Evolutionary conservation across 1,140 invertebrate genomes (phyloP).

Genomic region (fruit fly (Drosophila melanogaster)): Release_6_plus_ISO1_MT NT_033777.3:23275501-23276000

Average conservation of each 20-base stretch:
- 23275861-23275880: conserved; percentile 68
- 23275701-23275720: conserved; percentile 4
- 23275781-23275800: conserved; percentile 9
- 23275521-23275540: conserved; percentile 16
- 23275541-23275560: neutral
- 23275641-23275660: no score
- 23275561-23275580: neutral
- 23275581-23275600: neutral
- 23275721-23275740: neutral
- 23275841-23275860: conserved; percentile 69
- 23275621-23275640: neutral
- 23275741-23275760: neutral
- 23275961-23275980: conserved; percentile 78
- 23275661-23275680: no score
- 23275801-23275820: conserved; percentile 24
- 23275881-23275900: conserved; percentile 54
- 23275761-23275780: conserved; percentile 5
- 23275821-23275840: conserved; percentile 58
- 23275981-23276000: conserved; percentile 71
- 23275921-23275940: conserved; percentile 42
- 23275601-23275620: neutral
- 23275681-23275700: neutral
- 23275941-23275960: conserved; percentile 75
- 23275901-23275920: conserved; percentile 10
- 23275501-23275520: neutral